Evolutionary conservation across 2,797 vertebrate genomes (phyloP), one percentile per base, ranked within the genome.

Genomic region (Psittacula echo): DNA sequence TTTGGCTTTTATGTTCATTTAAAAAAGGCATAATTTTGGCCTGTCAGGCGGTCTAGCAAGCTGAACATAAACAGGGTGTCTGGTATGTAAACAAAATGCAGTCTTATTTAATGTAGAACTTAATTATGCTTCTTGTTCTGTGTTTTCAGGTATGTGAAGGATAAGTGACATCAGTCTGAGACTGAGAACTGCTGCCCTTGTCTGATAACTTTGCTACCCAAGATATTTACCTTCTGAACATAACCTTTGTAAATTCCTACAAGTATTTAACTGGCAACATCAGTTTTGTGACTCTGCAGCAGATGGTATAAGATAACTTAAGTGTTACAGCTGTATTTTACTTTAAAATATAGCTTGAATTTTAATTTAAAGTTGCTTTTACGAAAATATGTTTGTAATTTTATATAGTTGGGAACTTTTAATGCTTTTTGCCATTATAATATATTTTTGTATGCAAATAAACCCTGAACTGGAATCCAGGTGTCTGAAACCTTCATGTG

Each of bases 391-490:
- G 98, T 99, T 98, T 99, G 98, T 98, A 98, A 99, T 99, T 99
- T 98, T 99, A 98, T 99, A 99, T 98, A 98, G 98, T 98, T 98
- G 96, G 97, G 98, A 98, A 98, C 97, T 96, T 88, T 97, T 97
- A 98, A 98, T 97, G 97, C 98, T 98, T 97, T 97, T 94, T 89
- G 91, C 92, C 94, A 94, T 97, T 98, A 98, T 98, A 99, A 98
- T 99, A 98, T 99, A 99, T 99, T 99, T 99, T 99, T 99, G 98
- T 99, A 99, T 98, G 95, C 97, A 97, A 98, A 98, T 98, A 98
- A 98, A 98, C 87, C 81, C 86, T 94, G 91, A 97, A 95, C 67
- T 95, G 88, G 75, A 97, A 87, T 94, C 73, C 77, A 68, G 68
- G 50, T 92, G 95, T 96, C 93, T 70, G 72, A 78, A 95, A 81